Evolutionary conservation across 2,113 vertebrate species (phyloP).

Genomic region (Pycnonotus jocosus): DNA sequence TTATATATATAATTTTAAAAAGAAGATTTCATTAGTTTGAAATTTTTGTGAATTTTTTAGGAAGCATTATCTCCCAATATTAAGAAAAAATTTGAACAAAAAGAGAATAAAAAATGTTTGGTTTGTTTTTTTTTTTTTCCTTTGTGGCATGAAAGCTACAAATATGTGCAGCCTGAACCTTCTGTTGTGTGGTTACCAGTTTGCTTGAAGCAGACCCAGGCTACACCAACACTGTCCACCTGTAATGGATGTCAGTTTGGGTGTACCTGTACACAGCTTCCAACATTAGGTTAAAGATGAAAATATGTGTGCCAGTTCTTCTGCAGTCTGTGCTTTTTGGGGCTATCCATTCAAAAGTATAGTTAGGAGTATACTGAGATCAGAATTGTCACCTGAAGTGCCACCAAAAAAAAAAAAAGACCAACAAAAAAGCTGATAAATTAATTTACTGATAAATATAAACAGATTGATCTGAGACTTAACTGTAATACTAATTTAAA

Average conservation of each 20-base stretch:
- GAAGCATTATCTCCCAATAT: background rate
- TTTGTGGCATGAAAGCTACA: background rate
- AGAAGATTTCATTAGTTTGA: background rate
- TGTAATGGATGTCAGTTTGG: background rate
- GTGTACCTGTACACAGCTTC: background rate
- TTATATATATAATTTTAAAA: background rate
- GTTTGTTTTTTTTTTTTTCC: background rate
- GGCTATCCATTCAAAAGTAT: background rate
- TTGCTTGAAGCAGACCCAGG: background rate
- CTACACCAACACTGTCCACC: background rate
- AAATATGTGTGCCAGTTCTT: background rate
- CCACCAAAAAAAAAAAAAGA: background rate
- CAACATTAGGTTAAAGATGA: background rate
- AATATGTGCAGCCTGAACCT: background rate
- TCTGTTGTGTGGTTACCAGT: background rate
- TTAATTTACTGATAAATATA: background rate
- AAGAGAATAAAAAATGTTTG: accelerated
- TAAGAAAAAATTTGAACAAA: background rate
- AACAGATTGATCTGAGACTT: background rate
- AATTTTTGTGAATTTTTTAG: background rate
- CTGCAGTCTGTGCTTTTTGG: background rate
- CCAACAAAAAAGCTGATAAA: background rate
- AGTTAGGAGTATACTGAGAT: background rate
- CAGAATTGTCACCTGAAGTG: background rate
- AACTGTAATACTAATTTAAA: background rate